phyloP scores from a whole-genome alignment of 2,888 invertebrate species.

The Cantharis lateralis region DNA sequence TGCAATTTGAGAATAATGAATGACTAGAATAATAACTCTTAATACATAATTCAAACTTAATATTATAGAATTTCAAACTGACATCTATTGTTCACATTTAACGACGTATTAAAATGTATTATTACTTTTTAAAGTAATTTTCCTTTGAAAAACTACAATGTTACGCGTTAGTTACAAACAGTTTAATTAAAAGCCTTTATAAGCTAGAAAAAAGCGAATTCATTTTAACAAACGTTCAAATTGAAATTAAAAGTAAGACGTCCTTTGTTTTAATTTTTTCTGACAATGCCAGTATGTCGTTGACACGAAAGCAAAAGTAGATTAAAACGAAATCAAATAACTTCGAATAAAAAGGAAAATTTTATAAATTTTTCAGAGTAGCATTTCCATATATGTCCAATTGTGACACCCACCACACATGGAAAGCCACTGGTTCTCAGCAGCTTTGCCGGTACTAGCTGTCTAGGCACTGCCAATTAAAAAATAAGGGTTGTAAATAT shows the following conservation, averaged over 20 bases:
- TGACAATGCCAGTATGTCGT: background rate
- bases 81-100: background rate
- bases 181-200: background rate
- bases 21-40: background rate
- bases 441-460: too few species aligned
- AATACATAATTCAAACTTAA: constrained; percentile 3
- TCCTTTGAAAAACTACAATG: background rate
- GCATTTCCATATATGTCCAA: too few species aligned
- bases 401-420: too few species aligned
- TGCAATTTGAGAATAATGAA: constrained; percentile 2
- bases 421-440: too few species aligned
- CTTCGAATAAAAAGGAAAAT: too few species aligned
- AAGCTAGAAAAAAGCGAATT: background rate
- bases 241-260: background rate
- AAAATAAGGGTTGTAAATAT: too few species aligned
- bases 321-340: background rate
- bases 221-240: background rate
- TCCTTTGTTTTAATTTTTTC: background rate
- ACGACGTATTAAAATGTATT: background rate
- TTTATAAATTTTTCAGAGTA: too few species aligned
- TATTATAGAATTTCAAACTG: background rate
- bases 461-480: too few species aligned
- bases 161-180: background rate
- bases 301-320: background rate
- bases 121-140: background rate